Evolutionary conservation across 2,888 invertebrate genomes (phyloP).

Genomic region (Meloe dianella): DNA sequence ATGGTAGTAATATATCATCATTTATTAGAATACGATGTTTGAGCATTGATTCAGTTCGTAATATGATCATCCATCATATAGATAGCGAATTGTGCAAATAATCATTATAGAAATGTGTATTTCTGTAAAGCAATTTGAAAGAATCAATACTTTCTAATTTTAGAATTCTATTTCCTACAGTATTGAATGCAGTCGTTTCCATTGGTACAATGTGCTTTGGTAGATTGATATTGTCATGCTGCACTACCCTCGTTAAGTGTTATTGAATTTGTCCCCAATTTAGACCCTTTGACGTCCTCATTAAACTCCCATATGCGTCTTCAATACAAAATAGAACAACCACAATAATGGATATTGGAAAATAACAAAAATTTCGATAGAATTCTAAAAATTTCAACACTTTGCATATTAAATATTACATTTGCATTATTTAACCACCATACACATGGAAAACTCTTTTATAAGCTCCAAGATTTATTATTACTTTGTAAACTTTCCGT

Average conservation of each 20-base stretch:
- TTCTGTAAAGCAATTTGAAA: not conserved
- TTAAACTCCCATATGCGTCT: not conserved
- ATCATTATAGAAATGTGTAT: not conserved
- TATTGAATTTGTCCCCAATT: constrained; percentile 9
- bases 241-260: not conserved
- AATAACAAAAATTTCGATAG: not conserved
- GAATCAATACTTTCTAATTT: constrained; percentile 1
- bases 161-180: not conserved
- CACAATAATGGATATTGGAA: not conserved
- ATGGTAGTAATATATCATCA: constrained; percentile 47
- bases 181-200: not conserved
- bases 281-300: constrained; percentile 6
- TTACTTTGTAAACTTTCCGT: constrained; percentile 35
- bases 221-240: constrained; percentile 6
- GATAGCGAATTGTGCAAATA: not conserved
- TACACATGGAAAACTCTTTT: not conserved
- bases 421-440: not conserved
- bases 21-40: constrained; percentile 50
- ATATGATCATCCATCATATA: constrained; percentile 46
- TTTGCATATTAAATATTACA: not conserved
- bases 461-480: constrained; percentile 39
- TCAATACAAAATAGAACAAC: not conserved
- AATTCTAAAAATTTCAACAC: not conserved
- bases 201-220: not conserved
- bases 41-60: constrained; percentile 46